Evolutionary conservation across 2,113 vertebrate species (phyloP).

Genomic region (Taurulus bubalis): DNA sequence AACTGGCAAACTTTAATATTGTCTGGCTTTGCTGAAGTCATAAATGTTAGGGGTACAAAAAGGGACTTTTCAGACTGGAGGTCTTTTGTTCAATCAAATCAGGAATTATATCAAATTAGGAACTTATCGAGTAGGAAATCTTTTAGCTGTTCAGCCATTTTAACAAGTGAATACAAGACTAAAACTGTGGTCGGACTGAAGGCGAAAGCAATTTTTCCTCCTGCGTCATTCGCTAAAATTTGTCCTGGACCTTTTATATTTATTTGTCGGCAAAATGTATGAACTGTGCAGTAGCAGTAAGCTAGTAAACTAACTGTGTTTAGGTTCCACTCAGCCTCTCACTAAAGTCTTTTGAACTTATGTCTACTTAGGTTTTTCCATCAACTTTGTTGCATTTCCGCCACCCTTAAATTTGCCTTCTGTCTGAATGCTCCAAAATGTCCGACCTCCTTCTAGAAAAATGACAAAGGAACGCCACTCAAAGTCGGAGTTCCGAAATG

Average conservation of each 20-base stretch:
- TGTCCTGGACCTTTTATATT: background rate
- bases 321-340: background rate
- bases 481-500: too few relatives aligned
- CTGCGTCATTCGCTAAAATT: background rate
- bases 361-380: too few relatives aligned
- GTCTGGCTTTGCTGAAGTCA: conserved; percentile 46
- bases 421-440: background rate
- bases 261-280: background rate
- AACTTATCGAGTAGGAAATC: background rate
- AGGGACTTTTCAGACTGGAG: conserved; percentile 21
- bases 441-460: too few relatives aligned
- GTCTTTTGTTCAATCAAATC: background rate
- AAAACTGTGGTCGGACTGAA: background rate
- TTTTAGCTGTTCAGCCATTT: background rate
- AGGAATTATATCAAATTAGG: background rate
- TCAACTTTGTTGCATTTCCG: background rate
- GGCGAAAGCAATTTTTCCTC: background rate
- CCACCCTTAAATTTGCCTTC: too few relatives aligned
- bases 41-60: conserved; percentile 17
- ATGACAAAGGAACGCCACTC: too few relatives aligned
- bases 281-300: background rate
- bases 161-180: background rate
- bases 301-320: background rate
- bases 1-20: conserved; percentile 52
- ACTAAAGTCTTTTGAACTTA: background rate